Conservation (phyloP, 2,113 vertebrate genomes). For the Tragelaphus scriptus region DNA sequence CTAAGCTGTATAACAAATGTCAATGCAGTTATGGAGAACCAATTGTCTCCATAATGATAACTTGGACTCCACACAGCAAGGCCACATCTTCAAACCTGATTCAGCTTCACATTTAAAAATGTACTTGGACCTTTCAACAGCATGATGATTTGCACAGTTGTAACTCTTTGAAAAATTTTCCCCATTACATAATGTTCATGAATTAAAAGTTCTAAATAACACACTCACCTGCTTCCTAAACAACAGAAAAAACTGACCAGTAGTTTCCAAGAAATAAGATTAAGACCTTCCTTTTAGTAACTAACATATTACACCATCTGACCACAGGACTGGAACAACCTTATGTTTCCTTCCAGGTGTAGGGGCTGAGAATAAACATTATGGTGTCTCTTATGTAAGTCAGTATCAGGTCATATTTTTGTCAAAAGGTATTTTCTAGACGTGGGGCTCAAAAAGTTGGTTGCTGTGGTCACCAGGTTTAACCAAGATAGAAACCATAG, state of each 20-base stretch:
- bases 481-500: neutral
- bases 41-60: neutral
- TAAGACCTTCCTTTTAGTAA: neutral
- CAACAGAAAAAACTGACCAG: neutral
- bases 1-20: neutral
- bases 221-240: conserved; percentile 10
- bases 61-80: neutral
- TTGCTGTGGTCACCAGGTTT: neutral
- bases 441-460: neutral
- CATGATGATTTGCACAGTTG: conserved; percentile 28
- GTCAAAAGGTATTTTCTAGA: neutral
- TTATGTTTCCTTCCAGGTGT: neutral
- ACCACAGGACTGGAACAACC: neutral
- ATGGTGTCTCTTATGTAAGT: neutral
- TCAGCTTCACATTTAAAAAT: neutral
- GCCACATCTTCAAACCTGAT: neutral
- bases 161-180: conserved; percentile 18
- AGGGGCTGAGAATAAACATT: neutral
- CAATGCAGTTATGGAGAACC: neutral
- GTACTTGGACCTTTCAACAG: neutral
- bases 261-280: conserved; percentile 8
- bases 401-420: neutral
- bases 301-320: conserved; percentile 18
- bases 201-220: conserved; percentile 40
- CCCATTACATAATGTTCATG: conserved; percentile 53